Evolutionary conservation across 2,888 invertebrate genomes (phyloP).

Genomic region (Pedicia rivosa): DNA sequence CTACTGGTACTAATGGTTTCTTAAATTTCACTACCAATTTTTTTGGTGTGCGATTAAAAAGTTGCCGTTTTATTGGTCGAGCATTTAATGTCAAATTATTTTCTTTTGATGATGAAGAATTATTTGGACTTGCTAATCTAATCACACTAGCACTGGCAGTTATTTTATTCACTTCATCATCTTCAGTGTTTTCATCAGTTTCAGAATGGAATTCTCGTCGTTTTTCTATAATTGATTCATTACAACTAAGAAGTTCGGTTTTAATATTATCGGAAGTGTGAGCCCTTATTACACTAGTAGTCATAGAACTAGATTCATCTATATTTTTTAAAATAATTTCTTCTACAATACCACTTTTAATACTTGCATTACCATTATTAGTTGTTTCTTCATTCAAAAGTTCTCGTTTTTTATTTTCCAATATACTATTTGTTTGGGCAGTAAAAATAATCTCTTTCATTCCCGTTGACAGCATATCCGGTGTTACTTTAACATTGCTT

Average conservation of each 20-base stretch:
- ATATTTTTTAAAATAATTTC: neutral
- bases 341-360: neutral
- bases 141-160: neutral
- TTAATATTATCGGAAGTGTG: neutral
- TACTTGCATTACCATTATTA: neutral
- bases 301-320: neutral
- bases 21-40: slow-evolving; percentile 29
- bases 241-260: neutral
- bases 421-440: neutral
- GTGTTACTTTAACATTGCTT: slow-evolving; percentile 27
- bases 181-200: too few species aligned
- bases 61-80: slow-evolving; percentile 9
- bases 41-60: slow-evolving; percentile 20
- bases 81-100: neutral
- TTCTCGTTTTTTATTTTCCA: neutral
- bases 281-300: neutral
- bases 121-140: neutral
- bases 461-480: slow-evolving; percentile 7
- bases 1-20: slow-evolving; percentile 8
- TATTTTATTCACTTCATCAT: neutral
- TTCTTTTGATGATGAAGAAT: neutral
- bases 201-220: too few species aligned
- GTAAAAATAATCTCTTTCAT: slow-evolving; percentile 9
- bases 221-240: neutral
- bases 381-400: neutral